These are phyloP conservation scores for Sinohyriopsis cumingii DNA, from an alignment of 2,888 invertebrate genomes.

Conservation along the genomic window DNA sequence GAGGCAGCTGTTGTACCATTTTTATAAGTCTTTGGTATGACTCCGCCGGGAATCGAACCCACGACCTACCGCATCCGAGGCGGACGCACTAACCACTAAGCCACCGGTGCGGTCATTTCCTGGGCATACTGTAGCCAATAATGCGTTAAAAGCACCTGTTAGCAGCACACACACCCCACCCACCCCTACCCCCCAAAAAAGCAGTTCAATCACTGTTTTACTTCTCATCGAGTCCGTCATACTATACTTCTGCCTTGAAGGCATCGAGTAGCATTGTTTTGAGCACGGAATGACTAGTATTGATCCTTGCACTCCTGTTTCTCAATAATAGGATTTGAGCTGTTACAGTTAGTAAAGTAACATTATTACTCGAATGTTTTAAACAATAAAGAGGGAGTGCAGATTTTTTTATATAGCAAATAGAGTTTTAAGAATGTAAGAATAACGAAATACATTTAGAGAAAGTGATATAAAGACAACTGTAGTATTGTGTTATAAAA, in stretches of 20 bases:
- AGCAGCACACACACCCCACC: no score
- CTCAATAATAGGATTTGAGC: slow-evolving; percentile 97
- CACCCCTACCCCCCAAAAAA: neutral
- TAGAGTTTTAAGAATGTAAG: neutral
- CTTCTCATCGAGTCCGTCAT: neutral
- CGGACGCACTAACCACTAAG: no score
- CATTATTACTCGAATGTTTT: neutral
- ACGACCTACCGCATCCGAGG: no score
- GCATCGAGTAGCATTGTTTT: slow-evolving; percentile 92
- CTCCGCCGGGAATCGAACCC: no score
- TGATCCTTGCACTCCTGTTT: slow-evolving; percentile 93
- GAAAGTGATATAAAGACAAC: neutral
- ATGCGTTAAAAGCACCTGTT: no score
- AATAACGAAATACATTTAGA: neutral
- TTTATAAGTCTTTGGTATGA: no score
- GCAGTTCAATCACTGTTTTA: neutral
- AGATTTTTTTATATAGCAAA: neutral
- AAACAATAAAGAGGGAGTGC: neutral
- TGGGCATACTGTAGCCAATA: no score
- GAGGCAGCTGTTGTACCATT: no score
- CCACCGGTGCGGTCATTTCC: no score
- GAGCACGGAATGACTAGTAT: slow-evolving; percentile 91
- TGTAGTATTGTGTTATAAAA: no score
- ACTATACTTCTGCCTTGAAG: slow-evolving; percentile 95
- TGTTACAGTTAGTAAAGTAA: slow-evolving; percentile 64